Evolutionary conservation across 1,140 invertebrate genomes (phyloP), one percentile per base, ranked within the genome.

Genomic region (Gyrodactylus bullatarudis): DNA sequence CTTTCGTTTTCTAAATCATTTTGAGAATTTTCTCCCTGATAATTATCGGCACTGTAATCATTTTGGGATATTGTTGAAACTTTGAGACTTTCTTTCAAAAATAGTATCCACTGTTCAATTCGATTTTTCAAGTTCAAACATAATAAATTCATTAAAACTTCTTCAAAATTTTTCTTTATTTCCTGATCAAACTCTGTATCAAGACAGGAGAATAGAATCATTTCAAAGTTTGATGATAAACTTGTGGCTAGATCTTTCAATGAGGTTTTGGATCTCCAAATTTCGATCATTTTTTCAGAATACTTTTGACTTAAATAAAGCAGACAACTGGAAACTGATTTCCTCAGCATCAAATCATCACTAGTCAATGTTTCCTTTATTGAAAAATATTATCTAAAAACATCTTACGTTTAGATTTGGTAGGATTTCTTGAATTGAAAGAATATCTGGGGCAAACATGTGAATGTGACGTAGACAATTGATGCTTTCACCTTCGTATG

Each of bases 401-500:
- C n/a, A 54, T 16, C 34, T 54, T n/a, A 54, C 34, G n/a, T n/a
- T 54, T 8, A 54, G 8, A 54, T 54, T 54, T 16, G 34, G 34
- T n/a, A 54, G 34, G 34, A 54, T 54, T 54, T 8, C 8, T 54
- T 54, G 8, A 16, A 54, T 54, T n/a, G 34, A 54, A 16, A 54
- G n/a, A 54, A 54, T 8, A 54, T 54, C n/a, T 54, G 91, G 91
- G 75, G 91, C 91, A 83, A 98, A 99, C 79, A 99, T 84, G 83
- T 98, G 94, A 73, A 98, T 83, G 78, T 98, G 91, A 79, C 98
- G 95, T 54, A 97, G 84, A 79, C 92, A 96, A 25, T 88, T 86
- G 19, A 91, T 89, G 8, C 93, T 91, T 81, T 97, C 93, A 0
- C 91, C 89, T 81, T 95, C 88, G 0, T 96, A 90, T 21, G 91